Base-by-base conservation (phyloP, 2,113 vertebrate species). In the Zosterops hypoxanthus region DNA sequence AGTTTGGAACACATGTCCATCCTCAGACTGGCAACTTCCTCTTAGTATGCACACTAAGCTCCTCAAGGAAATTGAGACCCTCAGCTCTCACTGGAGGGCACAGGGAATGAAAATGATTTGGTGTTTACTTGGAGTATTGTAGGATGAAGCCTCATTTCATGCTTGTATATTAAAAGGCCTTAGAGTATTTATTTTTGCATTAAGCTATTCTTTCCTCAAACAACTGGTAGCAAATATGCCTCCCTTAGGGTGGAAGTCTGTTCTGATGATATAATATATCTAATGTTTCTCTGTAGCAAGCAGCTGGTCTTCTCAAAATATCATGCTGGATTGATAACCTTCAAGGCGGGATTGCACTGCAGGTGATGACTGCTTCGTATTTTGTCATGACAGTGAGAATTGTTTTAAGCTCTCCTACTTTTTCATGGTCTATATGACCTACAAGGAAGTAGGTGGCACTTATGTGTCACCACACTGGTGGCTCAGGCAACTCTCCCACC, bases 241-340 rank as follows among this genome's bases (percentile, higher is more conserved):
- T 83, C 64, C 72, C 82, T 86, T 77, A 83, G 47, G 42, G 11
- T 88, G 24, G 23, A 93, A 88, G 29, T 56, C 83, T 95, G 71
- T 88, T 94, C 91, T 83, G 76, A 63, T 92, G 50, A 76, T 79
- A 55, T 52, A 84, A 73, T 88, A 61, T 29, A 83, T 47, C 36
- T 57, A 80, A 77, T 1, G 1, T 33, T 84, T 93, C 76, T 64
- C 86, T 86, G 36, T 60, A 78, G 65, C 88, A 96, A 78, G 65
- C 86, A 96, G 73, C 65, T 86, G 68, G 44, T 90, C 65, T 82
- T 94, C 92, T 92, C 53, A 94, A 95, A 95, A 88, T 95, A 94
- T 17, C 81, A 60, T 50, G 25, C 78, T 84, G 87, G 89, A 95
- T 81, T 83, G 72, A 84, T 94, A 92, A 94, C 36, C 81, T 92